Percentiles rank a stretch among this genome's conserved stretches.
Evolutionary conservation across 2,113 vertebrate species (phyloP).

Genomic region (Phrynocephalus versicolor): DNA sequence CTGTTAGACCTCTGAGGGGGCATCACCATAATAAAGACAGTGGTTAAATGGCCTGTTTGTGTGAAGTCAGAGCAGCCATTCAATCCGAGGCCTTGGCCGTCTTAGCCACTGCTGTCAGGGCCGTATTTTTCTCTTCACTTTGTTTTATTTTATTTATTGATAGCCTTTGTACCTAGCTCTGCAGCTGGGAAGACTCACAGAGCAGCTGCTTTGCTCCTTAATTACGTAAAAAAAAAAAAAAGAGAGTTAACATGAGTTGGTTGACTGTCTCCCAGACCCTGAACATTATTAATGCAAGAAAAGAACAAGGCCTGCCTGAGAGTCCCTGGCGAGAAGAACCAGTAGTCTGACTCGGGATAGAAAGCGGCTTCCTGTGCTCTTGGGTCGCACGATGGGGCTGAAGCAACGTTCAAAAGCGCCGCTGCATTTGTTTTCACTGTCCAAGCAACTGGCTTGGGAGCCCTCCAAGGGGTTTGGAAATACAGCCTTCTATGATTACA

Average conservation of each 20-base stretch:
- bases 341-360: not conserved
- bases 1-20: too few species aligned
- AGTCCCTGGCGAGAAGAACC: not conserved
- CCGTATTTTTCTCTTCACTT: too few species aligned
- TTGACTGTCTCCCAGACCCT: not conserved
- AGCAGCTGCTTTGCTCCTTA: too few species aligned
- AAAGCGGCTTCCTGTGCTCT: not conserved
- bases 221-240: not conserved
- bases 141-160: too few species aligned
- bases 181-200: too few species aligned
- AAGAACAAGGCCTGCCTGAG: not conserved
- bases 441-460: conserved; percentile 15
- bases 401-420: not conserved
- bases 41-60: too few species aligned
- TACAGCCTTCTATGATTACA: conserved; percentile 6
- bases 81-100: too few species aligned
- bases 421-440: not conserved
- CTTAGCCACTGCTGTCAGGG: too few species aligned
- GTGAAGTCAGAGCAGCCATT: too few species aligned
- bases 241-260: not conserved
- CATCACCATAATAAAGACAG: too few species aligned
- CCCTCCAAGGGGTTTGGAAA: conserved; percentile 5
- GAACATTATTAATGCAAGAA: not conserved
- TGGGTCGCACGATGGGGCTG: not conserved
- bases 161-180: too few species aligned